Conservation (phyloP, 2,113 vertebrate genomes). For the Dunckerocampus dactyliophorus region DNA sequence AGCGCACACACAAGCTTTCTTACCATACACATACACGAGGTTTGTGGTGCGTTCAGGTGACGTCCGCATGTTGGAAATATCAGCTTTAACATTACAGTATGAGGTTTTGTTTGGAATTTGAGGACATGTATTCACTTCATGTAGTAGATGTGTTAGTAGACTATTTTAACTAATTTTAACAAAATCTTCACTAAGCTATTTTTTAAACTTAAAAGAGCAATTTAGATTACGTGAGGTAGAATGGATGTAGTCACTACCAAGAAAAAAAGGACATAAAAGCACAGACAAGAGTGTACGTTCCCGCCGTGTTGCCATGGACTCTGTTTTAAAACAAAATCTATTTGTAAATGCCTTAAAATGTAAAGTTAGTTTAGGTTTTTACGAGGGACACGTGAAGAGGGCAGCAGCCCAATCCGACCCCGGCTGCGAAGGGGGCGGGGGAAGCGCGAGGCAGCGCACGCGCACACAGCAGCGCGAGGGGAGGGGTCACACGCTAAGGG, state of each 20-base stretch:
- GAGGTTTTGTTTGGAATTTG: not conserved
- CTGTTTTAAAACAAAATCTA: not conserved
- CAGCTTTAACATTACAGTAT: not conserved
- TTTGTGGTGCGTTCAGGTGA: constrained; percentile 35
- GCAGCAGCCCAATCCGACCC: constrained; percentile 33
- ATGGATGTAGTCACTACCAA: too few relatives aligned
- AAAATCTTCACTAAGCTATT: too few relatives aligned
- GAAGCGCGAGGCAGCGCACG: constrained; percentile 4
- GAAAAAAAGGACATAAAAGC: not conserved
- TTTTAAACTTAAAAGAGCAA: not conserved
- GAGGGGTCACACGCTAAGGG: constrained; percentile 62
- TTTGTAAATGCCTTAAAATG: not conserved
- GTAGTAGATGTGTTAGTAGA: not conserved
- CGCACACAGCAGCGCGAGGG: constrained; percentile 22
- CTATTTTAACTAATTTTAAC: too few relatives aligned
- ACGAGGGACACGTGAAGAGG: constrained; percentile 17
- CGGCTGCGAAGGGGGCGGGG: not conserved
- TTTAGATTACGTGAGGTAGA: too few relatives aligned
- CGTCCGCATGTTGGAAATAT: not conserved
- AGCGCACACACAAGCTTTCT: constrained; percentile 26
- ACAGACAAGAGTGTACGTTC: not conserved
- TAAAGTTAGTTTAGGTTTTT: constrained; percentile 10
- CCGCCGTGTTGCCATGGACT: not conserved
- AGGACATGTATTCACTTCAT: not conserved
- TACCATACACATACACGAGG: constrained; percentile 9